These are phyloP conservation scores for Liposcelis brunnea DNA, from an alignment of 2,888 invertebrate species.

Conservation along the genomic window DNA sequence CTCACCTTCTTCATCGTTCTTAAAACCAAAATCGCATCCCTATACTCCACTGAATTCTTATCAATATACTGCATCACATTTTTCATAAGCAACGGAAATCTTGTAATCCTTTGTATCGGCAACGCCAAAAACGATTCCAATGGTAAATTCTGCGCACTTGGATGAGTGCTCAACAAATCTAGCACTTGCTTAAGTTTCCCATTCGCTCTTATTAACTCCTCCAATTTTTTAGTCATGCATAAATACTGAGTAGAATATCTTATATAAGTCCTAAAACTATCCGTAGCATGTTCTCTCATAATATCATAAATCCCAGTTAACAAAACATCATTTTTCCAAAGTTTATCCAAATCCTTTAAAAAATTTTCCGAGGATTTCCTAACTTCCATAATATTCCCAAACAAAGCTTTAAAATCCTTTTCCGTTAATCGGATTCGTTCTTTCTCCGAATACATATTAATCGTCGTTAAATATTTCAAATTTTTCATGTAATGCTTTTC, in stretches of 20 bases:
- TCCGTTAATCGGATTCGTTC: too few relatives aligned
- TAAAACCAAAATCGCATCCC: conserved; percentile 53
- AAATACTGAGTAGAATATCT: conserved; percentile 89
- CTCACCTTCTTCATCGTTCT: conserved; percentile 58
- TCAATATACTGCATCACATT: conserved; percentile 52
- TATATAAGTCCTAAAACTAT: conserved; percentile 68
- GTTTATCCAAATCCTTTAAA: conserved; percentile 68
- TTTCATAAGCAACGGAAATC: conserved; percentile 44
- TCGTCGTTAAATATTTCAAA: conserved; percentile 20
- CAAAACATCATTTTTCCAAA: conserved; percentile 82
- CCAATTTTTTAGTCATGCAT: conserved; percentile 64
- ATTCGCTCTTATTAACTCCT: conserved; percentile 33
- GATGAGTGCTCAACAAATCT: conserved; percentile 44
- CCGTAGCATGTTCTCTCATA: conserved; percentile 62
- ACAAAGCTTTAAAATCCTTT: conserved; percentile 64
- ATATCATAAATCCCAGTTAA: conserved; percentile 67
- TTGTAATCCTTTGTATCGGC: conserved; percentile 94
- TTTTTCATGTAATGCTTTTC: conserved; percentile 64
- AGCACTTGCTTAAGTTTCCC: conserved; percentile 35
- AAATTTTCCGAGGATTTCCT: conserved; percentile 64
- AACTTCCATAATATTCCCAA: conserved; percentile 47
- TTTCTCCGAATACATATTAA: conserved; percentile 36
- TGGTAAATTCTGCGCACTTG: conserved; percentile 69
- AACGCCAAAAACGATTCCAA: conserved; percentile 91
- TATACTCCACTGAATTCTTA: conserved; percentile 42